Base-by-base conservation (phyloP, 2,797 vertebrate species). In the Sternarchorhynchus goeldii region DNA sequence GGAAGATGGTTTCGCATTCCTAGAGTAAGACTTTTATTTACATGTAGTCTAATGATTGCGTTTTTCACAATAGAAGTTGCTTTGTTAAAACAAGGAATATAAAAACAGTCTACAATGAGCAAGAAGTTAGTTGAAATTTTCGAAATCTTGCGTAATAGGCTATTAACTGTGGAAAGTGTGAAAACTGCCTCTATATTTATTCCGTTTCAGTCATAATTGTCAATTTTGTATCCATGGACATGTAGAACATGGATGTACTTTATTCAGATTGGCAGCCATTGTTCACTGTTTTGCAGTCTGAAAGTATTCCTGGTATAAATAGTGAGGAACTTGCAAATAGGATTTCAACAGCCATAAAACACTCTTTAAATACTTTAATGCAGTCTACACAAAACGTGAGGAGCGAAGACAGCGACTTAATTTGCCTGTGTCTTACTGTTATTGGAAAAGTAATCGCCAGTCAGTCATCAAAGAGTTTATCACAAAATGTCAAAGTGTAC, bases 381-480 rank as follows among this genome's bases (percentile, higher is more conserved):
- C 75, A 70, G 25, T 45, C 29, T 64, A 17, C 41, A 12, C 64
- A 59, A 32, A 55, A 57, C 16, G 60, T 68, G 34, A 59, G 62
- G 59, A 66, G 64, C 77, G 25, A 41, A 6, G 64, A 74, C 45
- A 63, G 36, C 18, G 89, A 91, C n/a, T 56, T 82, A 18, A 65
- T 41, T 5, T 91, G 93, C 55, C 84, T 95, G 57, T 89, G 92
- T 74, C 60, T 97, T 82, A 93, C 93, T 2, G 86, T 96, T 76
- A 81, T 95, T 73, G 86, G 84, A 55, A 92, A 89, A 88, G 87
- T 97, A 67, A 39, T 81, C 32, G 81, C 71, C 34, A 90, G 84
- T 5, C 59, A 89, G 53, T 39, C 84, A 10, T 88, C 87, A 6
- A 75, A 53, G 83, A 71, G 77, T 6, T 0, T 91, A 86, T 5